phyloP scores from a whole-genome alignment of 1,140 invertebrate species.

The Drosophila bocki region DNA sequence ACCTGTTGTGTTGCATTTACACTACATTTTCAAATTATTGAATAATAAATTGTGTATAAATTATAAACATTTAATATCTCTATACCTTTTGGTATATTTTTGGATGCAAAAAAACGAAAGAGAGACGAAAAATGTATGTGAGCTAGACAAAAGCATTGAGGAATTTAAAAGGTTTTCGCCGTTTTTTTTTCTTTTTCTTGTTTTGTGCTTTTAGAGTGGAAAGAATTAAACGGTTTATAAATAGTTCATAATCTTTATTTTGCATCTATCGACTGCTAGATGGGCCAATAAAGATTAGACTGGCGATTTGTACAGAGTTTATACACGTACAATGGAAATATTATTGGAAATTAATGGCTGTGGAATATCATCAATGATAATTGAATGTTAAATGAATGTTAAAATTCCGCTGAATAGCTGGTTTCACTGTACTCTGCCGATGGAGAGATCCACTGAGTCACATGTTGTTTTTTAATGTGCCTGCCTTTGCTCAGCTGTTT shows the following conservation, averaged over 20 bases:
- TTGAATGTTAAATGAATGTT: constrained; percentile 8
- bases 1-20: constrained; percentile 21
- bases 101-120: constrained; percentile 1
- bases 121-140: neutral
- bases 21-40: constrained; percentile 6
- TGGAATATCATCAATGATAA: constrained; percentile 13
- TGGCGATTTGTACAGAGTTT: constrained; percentile 1
- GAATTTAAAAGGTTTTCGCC: constrained; percentile 7
- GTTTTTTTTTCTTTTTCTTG: neutral
- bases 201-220: neutral
- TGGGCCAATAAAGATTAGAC: constrained; percentile 5
- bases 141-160: neutral
- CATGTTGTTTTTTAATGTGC: constrained; percentile 8
- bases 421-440: constrained; percentile 5
- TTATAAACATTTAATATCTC: constrained; percentile 17
- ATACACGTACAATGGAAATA: constrained; percentile 3
- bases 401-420: neutral
- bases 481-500: constrained; percentile 33
- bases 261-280: constrained; percentile 15
- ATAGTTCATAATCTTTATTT: constrained; percentile 17
- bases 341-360: neutral
- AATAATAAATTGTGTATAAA: constrained; percentile 25
- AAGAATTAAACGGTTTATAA: constrained; percentile 7
- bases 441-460: constrained; percentile 2
- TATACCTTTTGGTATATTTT: constrained; percentile 8